These are phyloP conservation scores for Ibidorhyncha struthersii DNA, from an alignment of 2,113 vertebrate species.

Conservation along the genomic window DNA sequence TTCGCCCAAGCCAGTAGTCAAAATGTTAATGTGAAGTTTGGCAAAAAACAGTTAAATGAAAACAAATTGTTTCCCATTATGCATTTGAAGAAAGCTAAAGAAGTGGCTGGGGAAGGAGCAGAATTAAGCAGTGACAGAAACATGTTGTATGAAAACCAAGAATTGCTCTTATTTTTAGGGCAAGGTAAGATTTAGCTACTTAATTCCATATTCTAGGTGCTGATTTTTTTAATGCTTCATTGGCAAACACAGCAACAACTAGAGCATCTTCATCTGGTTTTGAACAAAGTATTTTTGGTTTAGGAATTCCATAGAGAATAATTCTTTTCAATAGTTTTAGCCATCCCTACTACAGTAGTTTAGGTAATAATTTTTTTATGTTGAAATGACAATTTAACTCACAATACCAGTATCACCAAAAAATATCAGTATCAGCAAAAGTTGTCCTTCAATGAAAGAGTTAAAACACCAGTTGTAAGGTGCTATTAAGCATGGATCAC, in stretches of 20 bases:
- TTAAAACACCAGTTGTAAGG: background rate
- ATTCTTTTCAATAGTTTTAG: background rate
- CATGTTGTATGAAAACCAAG: background rate
- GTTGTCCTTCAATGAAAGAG: background rate
- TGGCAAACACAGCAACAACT: background rate
- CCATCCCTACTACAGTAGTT: no score
- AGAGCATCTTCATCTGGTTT: background rate
- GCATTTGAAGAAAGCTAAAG: background rate
- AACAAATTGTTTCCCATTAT: background rate
- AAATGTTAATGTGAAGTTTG: background rate
- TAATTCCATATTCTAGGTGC: background rate
- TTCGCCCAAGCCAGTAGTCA: background rate
- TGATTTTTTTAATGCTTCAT: background rate
- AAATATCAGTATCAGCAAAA: background rate
- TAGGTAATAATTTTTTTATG: background rate
- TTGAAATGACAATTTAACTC: background rate
- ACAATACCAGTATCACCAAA: background rate
- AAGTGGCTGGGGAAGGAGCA: background rate
- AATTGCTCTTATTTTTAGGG: background rate
- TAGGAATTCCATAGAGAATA: background rate
- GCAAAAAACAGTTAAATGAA: background rate
- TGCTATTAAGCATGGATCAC: background rate
- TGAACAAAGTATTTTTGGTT: background rate
- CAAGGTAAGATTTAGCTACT: background rate
- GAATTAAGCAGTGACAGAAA: background rate